Evolutionary conservation across 2,888 invertebrate genomes (phyloP).

Genomic region (Drosophila neonasuta): DNA sequence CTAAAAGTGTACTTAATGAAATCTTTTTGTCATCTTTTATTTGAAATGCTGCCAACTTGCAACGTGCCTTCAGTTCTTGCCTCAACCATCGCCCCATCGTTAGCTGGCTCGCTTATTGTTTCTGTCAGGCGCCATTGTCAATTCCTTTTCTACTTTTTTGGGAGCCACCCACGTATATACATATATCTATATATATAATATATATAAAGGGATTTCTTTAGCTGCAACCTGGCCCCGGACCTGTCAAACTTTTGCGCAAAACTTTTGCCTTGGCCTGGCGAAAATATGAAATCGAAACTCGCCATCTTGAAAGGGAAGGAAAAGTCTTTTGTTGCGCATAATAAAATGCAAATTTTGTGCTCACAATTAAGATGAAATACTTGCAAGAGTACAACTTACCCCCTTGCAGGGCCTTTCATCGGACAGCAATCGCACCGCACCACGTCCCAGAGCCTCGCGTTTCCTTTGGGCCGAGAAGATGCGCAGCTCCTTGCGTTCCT

Average conservation of each 20-base stretch:
- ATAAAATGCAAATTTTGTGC: conserved; percentile 73
- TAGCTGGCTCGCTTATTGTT: conserved; percentile 54
- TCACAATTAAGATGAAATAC: conserved; percentile 55
- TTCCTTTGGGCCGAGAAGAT: conserved; percentile 97
- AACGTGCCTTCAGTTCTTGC: conserved; percentile 27
- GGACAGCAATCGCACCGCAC: conserved; percentile 92
- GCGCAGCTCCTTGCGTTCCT: conserved; percentile 95
- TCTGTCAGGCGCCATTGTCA: conserved; percentile 65
- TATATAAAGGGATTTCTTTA: conserved; percentile 27
- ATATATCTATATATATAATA: not conserved
- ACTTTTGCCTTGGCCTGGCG: conserved; percentile 47
- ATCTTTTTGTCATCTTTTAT: conserved; percentile 80
- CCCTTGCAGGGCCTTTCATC: conserved; percentile 88
- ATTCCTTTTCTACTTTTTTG: conserved; percentile 14
- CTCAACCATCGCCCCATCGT: not conserved
- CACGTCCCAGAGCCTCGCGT: conserved; percentile 95
- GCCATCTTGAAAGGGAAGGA: conserved; percentile 19
- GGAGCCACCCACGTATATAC: not conserved
- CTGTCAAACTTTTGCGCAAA: conserved; percentile 58
- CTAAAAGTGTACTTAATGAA: conserved; percentile 78
- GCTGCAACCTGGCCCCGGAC: conserved; percentile 15
- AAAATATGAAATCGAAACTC: conserved; percentile 72
- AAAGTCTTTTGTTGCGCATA: conserved; percentile 54
- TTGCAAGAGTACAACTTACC: conserved; percentile 84
- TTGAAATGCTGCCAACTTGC: conserved; percentile 57